Base-by-base conservation (phyloP, 2,797 vertebrate genomes). In the Oreonectes daqikongensis region DNA sequence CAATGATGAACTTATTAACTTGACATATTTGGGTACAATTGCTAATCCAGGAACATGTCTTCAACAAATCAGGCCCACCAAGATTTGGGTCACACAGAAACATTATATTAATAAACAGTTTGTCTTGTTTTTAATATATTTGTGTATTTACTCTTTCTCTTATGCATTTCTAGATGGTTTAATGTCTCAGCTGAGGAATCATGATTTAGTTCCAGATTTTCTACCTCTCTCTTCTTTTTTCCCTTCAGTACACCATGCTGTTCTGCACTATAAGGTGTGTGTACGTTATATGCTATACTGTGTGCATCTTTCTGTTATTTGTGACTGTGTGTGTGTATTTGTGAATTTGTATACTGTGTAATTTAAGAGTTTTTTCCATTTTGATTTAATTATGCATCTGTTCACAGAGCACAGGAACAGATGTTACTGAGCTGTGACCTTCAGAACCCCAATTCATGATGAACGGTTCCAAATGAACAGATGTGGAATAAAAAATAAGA, bases 201-300 rank as follows among this genome's bases (percentile, higher is more conserved):
- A 92, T 69, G 86, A 89, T 50, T 93, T 93, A 82, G 91, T 95
- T 68, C 90, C 89, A 17, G 82, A 91, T 1, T 60, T 79, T 22
- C 86, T 95, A 80, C 89, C 92, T 20, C 91, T 91, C 82, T 89
- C 87, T 42, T 84, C 84, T 52, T 85, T 96, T 85, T 96, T 95
- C 69, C 90, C 91, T 35, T 93, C 94, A 0, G 88, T 95, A 44
- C 92, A 94, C 0, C 92, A 94, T 0, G 93, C 94, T 0, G 87
- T 95, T 30, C 84, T 84, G 53, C 79, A 69, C 52, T 82, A 80
- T 55, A 70, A 81, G 61, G 75, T 78, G 42, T 20, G 46, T 61
- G 6, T 78, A n/a, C 35, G 63, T 46, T 64, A 24, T n/a, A 6
- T 59, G 40, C 14, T 48, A 15, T 46, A 28, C 8, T 38, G 28